These are phyloP conservation scores for Dicyrtomina minuta DNA, from an alignment of 2,888 invertebrate species.

Conservation along the genomic window DNA sequence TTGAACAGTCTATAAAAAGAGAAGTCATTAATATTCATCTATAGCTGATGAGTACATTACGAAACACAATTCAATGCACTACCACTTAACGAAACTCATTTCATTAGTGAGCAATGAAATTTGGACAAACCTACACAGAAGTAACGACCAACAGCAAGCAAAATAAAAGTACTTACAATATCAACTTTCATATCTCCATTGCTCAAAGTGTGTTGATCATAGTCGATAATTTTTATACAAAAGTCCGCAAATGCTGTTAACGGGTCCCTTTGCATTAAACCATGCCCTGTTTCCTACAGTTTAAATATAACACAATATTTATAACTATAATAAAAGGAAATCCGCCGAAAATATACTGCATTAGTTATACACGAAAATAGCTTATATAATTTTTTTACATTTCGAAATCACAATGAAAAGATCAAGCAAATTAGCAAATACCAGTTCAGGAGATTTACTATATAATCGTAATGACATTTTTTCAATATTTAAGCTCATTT, in stretches of 20 bases:
- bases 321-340: too few relatives aligned
- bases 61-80: neutral
- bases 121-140: too few relatives aligned
- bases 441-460: constrained; percentile 39
- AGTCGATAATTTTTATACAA: constrained; percentile 39
- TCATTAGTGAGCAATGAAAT: too few relatives aligned
- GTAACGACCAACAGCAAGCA: too few relatives aligned
- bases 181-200: constrained; percentile 42
- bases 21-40: constrained; percentile 4
- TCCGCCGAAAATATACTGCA: too few relatives aligned
- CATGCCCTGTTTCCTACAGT: neutral
- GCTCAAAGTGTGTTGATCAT: constrained; percentile 39
- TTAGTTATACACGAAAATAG: too few relatives aligned
- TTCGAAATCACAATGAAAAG: too few relatives aligned
- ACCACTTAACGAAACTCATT: too few relatives aligned
- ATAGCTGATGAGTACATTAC: neutral
- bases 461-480: constrained; percentile 48
- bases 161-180: too few relatives aligned
- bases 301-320: constrained; percentile 6
- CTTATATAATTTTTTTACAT: too few relatives aligned
- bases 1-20: constrained; percentile 39
- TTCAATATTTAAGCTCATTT: constrained; percentile 39
- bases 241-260: constrained; percentile 49
- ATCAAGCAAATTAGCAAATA: neutral
- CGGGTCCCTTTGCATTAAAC: constrained; percentile 35